Evolutionary conservation across 30 jellyfish, hydroid and myxozoan genomes (phyloP).

Genomic region (Rhopilema esculentum): DNA sequence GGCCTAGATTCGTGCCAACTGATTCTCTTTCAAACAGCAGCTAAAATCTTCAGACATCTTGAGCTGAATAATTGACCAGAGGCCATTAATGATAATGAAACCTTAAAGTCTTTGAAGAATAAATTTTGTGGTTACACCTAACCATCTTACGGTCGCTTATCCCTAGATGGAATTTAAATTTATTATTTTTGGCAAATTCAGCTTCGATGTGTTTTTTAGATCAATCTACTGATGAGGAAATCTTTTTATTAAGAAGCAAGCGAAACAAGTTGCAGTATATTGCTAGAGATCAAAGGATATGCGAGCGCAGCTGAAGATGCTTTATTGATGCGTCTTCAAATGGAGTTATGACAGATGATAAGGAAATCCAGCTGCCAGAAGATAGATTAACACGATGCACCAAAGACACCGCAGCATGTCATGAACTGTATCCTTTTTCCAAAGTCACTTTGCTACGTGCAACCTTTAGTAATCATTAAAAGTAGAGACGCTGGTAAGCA

Average conservation of each 20-base stretch:
- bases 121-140: conserved; percentile 13
- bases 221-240: conserved; percentile 26
- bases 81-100: background rate
- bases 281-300: background rate
- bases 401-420: background rate
- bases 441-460: too few species aligned
- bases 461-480: too few species aligned
- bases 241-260: conserved; percentile 24
- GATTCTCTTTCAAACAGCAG: background rate
- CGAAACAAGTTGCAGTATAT: background rate
- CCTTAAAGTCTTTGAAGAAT: conserved; percentile 20
- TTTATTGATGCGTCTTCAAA: background rate
- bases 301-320: background rate
- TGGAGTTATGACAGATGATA: background rate
- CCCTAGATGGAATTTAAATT: conserved; percentile 10
- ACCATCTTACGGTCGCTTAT: conserved; percentile 36
- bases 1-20: background rate
- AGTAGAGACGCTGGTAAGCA: too few species aligned
- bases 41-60: background rate
- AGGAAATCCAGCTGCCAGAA: background rate
- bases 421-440: background rate
- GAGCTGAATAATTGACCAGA: background rate
- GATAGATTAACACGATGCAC: background rate
- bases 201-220: conserved; percentile 14
- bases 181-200: conserved; percentile 32